Base-by-base conservation (phyloP, 37 sponge, comb jelly and placozoan genomes). In the Crambe crambe region DNA sequence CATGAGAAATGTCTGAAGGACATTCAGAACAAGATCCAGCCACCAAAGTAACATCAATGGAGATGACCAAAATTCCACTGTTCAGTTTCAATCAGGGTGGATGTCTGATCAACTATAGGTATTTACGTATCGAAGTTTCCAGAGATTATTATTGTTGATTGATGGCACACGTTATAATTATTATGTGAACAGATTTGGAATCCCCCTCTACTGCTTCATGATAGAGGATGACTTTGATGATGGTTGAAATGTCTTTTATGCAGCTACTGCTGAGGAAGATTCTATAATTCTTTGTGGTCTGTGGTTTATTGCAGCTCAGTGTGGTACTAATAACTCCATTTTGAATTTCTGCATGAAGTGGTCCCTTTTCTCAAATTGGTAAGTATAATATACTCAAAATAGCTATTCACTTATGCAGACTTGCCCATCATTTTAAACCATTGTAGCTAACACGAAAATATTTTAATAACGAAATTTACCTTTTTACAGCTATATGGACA, bases 131-230 rank as follows among this genome's bases (percentile, higher is more conserved):
- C 23, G n/a, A 80, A 80, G 62, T 80, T 80, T 70, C 81, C 81
- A 44, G 81, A 80, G 35, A 80, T n/a, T n/a, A n/a, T n/a, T 80
- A 37, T n/a, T 80, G 56, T 51, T 80, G 31, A 56, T 80, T 56
- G 72, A 70, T 71, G 81, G 60, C 42, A 80, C 72, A 30, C n/a
- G n/a, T n/a, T n/a, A n/a, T n/a, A n/a, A n/a, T n/a, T 80, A 80
- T 35, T 70, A 80, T 32, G 60, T 69, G 3, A 80, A 80, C 39
- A 9, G 39, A 56, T 3, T 69, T 47, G 81, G 81, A 25, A 80
- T 80, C 72, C 81, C 81, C 27, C 57, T 80, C 38, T 57, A 70
- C 20, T 80, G 72, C 62, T 38, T 80, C 5, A 80, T 80, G 72
- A 47, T 80, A 32, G 81, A 80, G 61, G 81, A 80, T 70, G 81